Evolutionary conservation across 2,113 vertebrate species (phyloP).

Genomic region (Paradoxurus hermaphroditus): DNA sequence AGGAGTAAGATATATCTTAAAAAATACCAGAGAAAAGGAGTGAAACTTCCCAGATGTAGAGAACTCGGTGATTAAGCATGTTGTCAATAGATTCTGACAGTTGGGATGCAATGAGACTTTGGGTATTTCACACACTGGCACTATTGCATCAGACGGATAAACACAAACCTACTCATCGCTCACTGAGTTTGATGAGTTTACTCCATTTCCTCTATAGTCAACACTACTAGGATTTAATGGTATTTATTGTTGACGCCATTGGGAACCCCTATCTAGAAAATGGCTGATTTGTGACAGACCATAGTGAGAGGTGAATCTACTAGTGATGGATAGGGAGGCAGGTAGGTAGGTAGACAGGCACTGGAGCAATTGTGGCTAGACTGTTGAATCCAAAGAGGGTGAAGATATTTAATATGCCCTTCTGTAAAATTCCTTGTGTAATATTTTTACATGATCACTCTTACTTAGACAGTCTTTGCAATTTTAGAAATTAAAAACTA

Average conservation of each 20-base stretch:
- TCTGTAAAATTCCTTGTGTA: not conserved
- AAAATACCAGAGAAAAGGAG: slow-evolving; percentile 71
- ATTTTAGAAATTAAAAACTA: slow-evolving; percentile 36
- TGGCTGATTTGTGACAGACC: not conserved
- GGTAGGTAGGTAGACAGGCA: not conserved
- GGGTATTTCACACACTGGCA: slow-evolving; percentile 74
- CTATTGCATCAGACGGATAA: slow-evolving; percentile 74
- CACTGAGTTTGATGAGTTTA: slow-evolving; percentile 77
- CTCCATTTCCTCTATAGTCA: slow-evolving; percentile 35
- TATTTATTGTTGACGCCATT: not conserved
- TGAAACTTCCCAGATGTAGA: slow-evolving; percentile 61
- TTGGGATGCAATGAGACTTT: slow-evolving; percentile 69
- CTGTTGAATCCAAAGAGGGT: not conserved
- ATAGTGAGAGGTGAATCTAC: not conserved
- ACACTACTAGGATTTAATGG: slow-evolving; percentile 8
- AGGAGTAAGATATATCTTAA: slow-evolving; percentile 69
- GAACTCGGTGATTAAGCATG: slow-evolving; percentile 81
- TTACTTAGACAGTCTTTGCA: not conserved
- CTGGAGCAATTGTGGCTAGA: not conserved
- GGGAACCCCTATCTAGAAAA: not conserved
- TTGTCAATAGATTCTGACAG: slow-evolving; percentile 81
- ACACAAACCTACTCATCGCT: slow-evolving; percentile 53
- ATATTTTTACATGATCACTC: not conserved
- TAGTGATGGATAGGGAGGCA: not conserved
- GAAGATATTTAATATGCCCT: not conserved